phyloP scores from a whole-genome alignment of 1,140 invertebrate species.

The Gryon sp. region DNA sequence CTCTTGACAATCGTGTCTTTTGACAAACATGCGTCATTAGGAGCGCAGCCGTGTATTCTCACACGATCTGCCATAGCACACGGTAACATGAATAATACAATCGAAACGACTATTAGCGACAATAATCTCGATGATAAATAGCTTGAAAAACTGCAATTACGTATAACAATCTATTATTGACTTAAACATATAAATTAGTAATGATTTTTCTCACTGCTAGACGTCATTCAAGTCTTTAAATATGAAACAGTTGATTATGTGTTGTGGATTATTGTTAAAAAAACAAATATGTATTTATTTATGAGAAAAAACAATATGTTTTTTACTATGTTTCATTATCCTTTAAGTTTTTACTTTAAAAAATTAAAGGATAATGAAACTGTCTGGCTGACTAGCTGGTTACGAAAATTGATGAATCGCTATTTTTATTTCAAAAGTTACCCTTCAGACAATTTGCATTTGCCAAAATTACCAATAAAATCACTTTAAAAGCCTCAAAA shows the following conservation, averaged over 20 bases:
- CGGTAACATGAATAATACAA: slow-evolving; percentile 46
- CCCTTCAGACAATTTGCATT: slow-evolving; percentile 50
- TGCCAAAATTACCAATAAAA: slow-evolving; percentile 51
- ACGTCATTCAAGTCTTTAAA: slow-evolving; percentile 1
- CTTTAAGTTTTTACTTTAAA: too few relatives aligned
- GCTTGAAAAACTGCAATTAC: slow-evolving; percentile 22
- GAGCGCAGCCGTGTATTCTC: slow-evolving; percentile 35
- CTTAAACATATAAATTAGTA: slow-evolving; percentile 28
- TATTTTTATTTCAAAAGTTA: slow-evolving; percentile 46
- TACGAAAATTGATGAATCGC: slow-evolving; percentile 44
- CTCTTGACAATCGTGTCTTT: slow-evolving; percentile 46
- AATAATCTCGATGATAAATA: slow-evolving; percentile 43
- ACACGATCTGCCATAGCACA: slow-evolving; percentile 11
- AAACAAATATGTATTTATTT: too few relatives aligned
- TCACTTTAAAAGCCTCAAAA: slow-evolving; percentile 59
- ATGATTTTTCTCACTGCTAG: slow-evolving; percentile 16
- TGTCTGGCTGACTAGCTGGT: slow-evolving; percentile 31
- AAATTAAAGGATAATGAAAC: slow-evolving; percentile 29
- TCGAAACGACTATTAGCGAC: slow-evolving; percentile 41
- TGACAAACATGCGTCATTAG: slow-evolving; percentile 49
- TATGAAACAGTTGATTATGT: too few relatives aligned
- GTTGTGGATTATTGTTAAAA: too few relatives aligned
- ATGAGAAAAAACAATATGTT: too few relatives aligned
- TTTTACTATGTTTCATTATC: too few relatives aligned
- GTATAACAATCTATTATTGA: slow-evolving; percentile 33